phyloP scores from a whole-genome alignment of 2,888 invertebrate genomes.

The Junonia oenone region DNA sequence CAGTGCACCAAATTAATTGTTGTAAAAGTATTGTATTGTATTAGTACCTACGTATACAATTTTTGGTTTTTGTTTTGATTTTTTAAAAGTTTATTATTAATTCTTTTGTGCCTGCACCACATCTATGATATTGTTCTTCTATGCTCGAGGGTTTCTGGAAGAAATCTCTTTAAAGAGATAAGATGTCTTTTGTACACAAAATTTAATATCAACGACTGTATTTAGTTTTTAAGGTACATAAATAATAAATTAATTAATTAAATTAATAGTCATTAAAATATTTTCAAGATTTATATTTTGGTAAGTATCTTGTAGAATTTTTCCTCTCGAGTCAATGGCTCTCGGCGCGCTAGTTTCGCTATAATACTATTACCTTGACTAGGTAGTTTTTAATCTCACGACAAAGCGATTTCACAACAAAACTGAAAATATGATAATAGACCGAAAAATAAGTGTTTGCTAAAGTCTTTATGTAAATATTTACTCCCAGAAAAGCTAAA shows the following conservation, averaged over 20 bases:
- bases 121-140: no score
- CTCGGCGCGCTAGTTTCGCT: conserved; percentile 19
- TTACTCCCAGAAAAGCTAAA: background rate
- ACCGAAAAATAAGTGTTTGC: background rate
- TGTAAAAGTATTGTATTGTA: no score
- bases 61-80: no score
- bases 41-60: background rate
- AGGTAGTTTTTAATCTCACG: conserved; percentile 17
- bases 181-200: no score
- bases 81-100: no score
- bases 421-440: conserved; percentile 12
- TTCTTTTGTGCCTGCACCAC: no score
- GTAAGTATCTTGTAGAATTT: conserved; percentile 15
- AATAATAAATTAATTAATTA: background rate
- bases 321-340: conserved; percentile 20
- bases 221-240: no score
- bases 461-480: conserved; percentile 4
- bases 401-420: conserved; percentile 11
- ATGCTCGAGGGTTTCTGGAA: no score
- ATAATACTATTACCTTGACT: conserved; percentile 17
- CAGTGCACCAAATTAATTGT: no score
- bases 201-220: no score
- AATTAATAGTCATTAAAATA: conserved; percentile 11
- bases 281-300: conserved; percentile 15
- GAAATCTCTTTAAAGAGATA: no score